These are phyloP conservation scores for Aphyosemion australe DNA, from an alignment of 2,113 vertebrate species.

Conservation along the genomic window DNA sequence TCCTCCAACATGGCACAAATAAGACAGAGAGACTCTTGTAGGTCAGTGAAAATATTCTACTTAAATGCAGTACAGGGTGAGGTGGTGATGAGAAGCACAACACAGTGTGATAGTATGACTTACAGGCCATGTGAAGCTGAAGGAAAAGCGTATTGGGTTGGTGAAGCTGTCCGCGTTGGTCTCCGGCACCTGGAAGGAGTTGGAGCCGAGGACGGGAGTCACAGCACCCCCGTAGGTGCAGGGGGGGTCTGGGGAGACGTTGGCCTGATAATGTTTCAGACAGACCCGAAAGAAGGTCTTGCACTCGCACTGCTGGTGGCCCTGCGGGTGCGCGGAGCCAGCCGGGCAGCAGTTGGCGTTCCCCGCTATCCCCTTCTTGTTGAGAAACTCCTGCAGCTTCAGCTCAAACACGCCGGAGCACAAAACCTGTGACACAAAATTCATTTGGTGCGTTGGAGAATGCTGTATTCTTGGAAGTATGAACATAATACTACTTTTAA, in stretches of 20 bases:
- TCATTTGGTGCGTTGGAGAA: background rate
- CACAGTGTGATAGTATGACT: slow-evolving; percentile 61
- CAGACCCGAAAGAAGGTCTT: slow-evolving; percentile 98
- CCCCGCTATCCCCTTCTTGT: slow-evolving; percentile 90
- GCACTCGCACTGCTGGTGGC: slow-evolving; percentile 91
- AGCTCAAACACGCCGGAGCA: slow-evolving; percentile 96
- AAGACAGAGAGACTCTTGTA: no score
- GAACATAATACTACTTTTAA: no score
- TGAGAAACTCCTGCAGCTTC: slow-evolving; percentile 97
- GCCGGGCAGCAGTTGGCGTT: slow-evolving; percentile 91
- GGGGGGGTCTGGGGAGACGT: slow-evolving; percentile 95
- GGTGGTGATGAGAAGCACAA: no score
- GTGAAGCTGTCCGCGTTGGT: slow-evolving; percentile 87
- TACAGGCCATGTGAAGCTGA: slow-evolving; percentile 98
- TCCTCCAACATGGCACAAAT: background rate
- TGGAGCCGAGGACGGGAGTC: slow-evolving; percentile 94
- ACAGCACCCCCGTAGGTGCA: slow-evolving; percentile 95
- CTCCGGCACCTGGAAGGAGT: slow-evolving; percentile 95
- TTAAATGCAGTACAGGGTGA: no score
- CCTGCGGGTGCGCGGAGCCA: slow-evolving; percentile 68
- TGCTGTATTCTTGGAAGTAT: background rate
- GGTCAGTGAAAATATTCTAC: no score
- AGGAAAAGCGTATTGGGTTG: slow-evolving; percentile 92
- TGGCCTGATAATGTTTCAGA: slow-evolving; percentile 96
- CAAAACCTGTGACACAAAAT: slow-evolving; percentile 78